These are phyloP conservation scores for Lordiphosa clarofinis DNA, from an alignment of 1,140 invertebrate species.

Conservation along the genomic window DNA sequence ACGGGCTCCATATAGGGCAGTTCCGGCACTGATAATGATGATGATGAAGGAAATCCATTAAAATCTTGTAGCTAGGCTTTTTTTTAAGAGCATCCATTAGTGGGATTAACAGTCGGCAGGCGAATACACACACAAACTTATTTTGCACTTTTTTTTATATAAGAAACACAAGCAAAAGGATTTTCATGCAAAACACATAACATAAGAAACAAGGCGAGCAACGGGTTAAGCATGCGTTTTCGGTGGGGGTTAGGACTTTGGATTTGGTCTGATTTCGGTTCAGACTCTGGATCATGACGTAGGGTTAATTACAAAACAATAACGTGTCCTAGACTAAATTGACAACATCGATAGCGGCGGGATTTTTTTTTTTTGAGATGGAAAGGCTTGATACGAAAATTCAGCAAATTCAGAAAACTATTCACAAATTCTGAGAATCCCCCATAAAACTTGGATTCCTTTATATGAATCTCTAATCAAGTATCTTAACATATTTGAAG, in stretches of 20 bases:
- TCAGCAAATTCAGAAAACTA: not conserved
- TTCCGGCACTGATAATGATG: constrained; percentile 51
- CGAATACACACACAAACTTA: constrained; percentile 15
- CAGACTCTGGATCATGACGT: constrained; percentile 3
- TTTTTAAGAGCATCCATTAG: constrained; percentile 58
- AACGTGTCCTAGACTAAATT: constrained; percentile 57
- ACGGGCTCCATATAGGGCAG: constrained; percentile 77
- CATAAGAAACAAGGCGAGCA: constrained; percentile 20
- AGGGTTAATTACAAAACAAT: constrained; percentile 13
- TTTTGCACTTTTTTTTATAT: constrained; percentile 15
- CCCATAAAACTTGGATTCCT: no score
- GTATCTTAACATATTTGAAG: no score
- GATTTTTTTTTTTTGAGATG: not conserved
- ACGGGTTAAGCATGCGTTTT: constrained; percentile 7
- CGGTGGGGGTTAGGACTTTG: constrained; percentile 6
- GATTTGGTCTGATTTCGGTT: not conserved
- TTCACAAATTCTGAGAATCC: no score
- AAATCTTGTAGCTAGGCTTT: constrained; percentile 41
- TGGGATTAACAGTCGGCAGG: constrained; percentile 60
- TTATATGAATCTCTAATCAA: no score
- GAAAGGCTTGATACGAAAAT: constrained; percentile 1
- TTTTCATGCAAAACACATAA: constrained; percentile 6
- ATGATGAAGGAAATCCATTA: constrained; percentile 46
- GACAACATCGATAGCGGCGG: constrained; percentile 61
- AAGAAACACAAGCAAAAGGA: constrained; percentile 11